phyloP scores from a whole-genome alignment of 2,797 vertebrate genomes.

The Melanogrammus aeglefinus region DNA sequence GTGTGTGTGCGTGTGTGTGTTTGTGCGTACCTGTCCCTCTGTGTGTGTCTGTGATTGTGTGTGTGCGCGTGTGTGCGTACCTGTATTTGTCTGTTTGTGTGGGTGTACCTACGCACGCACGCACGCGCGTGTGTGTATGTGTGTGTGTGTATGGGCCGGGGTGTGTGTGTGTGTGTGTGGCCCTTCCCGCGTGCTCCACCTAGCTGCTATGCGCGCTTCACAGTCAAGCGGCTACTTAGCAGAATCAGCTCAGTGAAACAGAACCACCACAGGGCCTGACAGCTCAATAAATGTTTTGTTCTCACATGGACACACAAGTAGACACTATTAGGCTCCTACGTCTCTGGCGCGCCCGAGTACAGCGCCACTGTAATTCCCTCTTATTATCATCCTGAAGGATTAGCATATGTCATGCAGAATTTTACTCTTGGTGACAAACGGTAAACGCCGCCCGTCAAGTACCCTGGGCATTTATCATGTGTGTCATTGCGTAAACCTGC shows the following conservation, averaged over 20 bases:
- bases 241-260: not conserved
- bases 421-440: not conserved
- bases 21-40: not conserved
- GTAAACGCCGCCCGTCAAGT: not conserved
- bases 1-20: no score
- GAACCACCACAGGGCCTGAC: not conserved
- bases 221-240: not conserved
- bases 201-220: not conserved
- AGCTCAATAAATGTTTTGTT: not conserved
- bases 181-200: not conserved
- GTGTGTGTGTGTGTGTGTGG: not conserved
- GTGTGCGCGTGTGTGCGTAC: no score
- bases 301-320: constrained; percentile 27
- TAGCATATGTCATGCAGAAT: not conserved
- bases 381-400: constrained; percentile 35
- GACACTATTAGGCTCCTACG: constrained; percentile 55
- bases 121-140: no score
- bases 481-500: not conserved
- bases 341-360: constrained; percentile 33
- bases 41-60: not conserved
- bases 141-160: no score
- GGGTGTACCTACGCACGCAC: no score
- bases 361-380: constrained; percentile 50
- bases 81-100: no score
- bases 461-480: not conserved